Conservation (phyloP, 2,888 invertebrate genomes). For the Apodemia zela region DNA sequence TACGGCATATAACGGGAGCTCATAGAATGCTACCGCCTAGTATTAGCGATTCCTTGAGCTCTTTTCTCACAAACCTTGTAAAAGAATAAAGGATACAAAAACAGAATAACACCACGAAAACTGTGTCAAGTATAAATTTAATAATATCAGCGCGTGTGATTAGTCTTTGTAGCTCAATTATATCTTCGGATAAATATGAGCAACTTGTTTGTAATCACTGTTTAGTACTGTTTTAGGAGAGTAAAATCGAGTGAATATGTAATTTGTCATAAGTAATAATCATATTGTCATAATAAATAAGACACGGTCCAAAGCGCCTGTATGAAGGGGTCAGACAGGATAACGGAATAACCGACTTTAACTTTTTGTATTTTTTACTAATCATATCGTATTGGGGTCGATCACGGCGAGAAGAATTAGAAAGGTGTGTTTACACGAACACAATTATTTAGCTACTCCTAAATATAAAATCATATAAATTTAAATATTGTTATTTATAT, state of each 20-base stretch:
- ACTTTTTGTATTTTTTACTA: conserved; percentile 35
- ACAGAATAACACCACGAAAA: neutral
- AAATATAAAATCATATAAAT: too few relatives aligned
- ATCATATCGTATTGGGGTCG: conserved; percentile 33
- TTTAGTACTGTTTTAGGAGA: neutral
- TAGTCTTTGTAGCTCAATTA: neutral
- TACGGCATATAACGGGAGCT: too few relatives aligned
- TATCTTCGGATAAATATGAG: neutral
- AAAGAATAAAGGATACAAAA: too few relatives aligned
- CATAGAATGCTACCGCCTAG: too few relatives aligned
- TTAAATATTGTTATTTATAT: too few relatives aligned
- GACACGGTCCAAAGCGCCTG: conserved; percentile 41
- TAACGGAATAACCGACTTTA: conserved; percentile 40
- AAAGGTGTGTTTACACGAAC: conserved; percentile 8
- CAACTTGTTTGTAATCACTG: neutral
- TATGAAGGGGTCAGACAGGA: conserved; percentile 43
- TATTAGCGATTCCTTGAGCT: too few relatives aligned
- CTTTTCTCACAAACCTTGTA: too few relatives aligned
- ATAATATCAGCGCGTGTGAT: neutral
- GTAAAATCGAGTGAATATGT: neutral
- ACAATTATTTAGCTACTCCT: too few relatives aligned
- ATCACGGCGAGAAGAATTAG: conserved; percentile 26
- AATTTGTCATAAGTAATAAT: conserved; percentile 32
- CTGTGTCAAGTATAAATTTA: neutral
- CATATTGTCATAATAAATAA: conserved; percentile 41